phyloP scores from a whole-genome alignment of 2,888 invertebrate genomes.

The Synergus japonicus region DNA sequence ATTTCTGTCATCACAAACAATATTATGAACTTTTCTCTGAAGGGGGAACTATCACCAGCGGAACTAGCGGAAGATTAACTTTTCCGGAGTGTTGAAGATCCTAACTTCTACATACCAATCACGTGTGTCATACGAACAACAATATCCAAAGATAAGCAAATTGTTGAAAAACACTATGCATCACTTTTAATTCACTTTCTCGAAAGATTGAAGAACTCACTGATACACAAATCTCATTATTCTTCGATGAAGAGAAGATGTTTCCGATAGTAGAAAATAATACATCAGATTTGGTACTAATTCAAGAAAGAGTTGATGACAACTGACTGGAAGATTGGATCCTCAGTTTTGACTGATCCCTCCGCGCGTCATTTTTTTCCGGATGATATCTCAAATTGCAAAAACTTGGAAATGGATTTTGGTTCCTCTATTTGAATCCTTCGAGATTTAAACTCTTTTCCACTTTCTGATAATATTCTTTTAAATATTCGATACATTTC shows the following conservation, averaged over 20 bases:
- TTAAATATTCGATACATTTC: background rate
- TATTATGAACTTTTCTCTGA: background rate
- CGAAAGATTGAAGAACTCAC: background rate
- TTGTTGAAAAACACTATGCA: background rate
- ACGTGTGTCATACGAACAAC: constrained; percentile 5
- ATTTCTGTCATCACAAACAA: background rate
- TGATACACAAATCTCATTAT: background rate
- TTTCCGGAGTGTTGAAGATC: background rate
- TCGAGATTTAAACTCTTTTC: too few species aligned
- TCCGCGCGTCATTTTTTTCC: background rate
- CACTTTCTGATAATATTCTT: too few species aligned
- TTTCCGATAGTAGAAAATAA: too few species aligned
- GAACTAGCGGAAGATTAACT: background rate
- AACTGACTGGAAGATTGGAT: background rate
- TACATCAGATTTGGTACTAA: background rate
- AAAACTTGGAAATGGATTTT: too few species aligned
- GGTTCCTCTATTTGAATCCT: too few species aligned
- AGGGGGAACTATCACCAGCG: background rate
- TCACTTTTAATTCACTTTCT: constrained; percentile 29
- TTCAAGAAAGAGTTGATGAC: background rate
- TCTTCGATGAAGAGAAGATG: too few species aligned
- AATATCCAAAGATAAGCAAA: constrained; percentile 22
- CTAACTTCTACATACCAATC: constrained; percentile 20
- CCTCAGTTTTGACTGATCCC: background rate
- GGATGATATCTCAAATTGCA: background rate